Base-by-base conservation (phyloP, 2,888 invertebrate genomes). In the Autographa pulchrina region DNA sequence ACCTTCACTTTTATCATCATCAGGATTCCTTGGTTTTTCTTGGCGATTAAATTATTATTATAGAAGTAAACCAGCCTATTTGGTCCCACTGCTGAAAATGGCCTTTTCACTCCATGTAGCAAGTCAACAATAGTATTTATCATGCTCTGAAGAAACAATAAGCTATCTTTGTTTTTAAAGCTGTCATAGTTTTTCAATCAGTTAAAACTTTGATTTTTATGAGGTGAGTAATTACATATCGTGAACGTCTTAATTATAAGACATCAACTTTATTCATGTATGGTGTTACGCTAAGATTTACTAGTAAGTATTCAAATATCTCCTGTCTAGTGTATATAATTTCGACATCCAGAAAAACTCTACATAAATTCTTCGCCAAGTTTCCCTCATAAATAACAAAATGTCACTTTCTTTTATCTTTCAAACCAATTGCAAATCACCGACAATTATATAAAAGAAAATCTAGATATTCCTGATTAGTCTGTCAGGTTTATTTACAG, bases 401-500 rank as follows among this genome's bases (percentile, higher is more conserved):
- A 16, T 43, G 43, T 11, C 43, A 48, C 48, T n/a, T 48, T 48
- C 16, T n/a, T n/a, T n/a, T 48, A 16, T n/a, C n/a, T 48, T 56
- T 5, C 20, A 69, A 62, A 38, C 38, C 63, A 31, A 41, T 13
- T 2, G 20, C 43, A 58, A 38, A 54, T 52, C 31, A 25, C 13
- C 13, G 20, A 65, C n/a, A 59, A 62, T 65, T 67, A 62, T 43
- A 35, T 70, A 48, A 31, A 63, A 68, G 41, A 61, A 74, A 68
- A 68, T 68, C 60, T 64, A 64, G 62, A 73, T 67, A 67, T 14
- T 8, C 2, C 1, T 65, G 63, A 71, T 71, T 61, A 68, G 68
- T 64, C 41, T 71, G 68, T 74, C 68, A 77, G 16, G 52, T 0
- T 62, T 66, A 65, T 65, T 68, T 60, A 74, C 61, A 31, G 62